Evolutionary conservation across 1,140 invertebrate genomes (phyloP).

Genomic region (Conus ventricosus): DNA sequence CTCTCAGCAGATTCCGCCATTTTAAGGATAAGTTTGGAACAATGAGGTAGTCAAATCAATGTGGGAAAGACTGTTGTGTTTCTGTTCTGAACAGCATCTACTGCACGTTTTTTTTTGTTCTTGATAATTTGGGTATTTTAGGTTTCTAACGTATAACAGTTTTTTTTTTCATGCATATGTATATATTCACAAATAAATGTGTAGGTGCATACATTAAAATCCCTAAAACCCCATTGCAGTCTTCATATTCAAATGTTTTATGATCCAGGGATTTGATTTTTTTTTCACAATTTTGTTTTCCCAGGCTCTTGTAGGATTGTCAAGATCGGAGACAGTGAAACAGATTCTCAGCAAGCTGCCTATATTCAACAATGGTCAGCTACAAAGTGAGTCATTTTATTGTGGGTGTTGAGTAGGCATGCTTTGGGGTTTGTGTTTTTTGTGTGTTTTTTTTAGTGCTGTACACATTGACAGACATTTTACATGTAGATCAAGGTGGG

Average conservation of each 20-base stretch:
- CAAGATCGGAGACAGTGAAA: conserved; percentile 91
- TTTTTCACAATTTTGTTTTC: conserved; percentile 38
- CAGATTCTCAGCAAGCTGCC: conserved; percentile 98
- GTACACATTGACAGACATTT: too few species aligned
- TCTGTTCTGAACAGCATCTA: too few species aligned
- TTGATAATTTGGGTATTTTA: too few species aligned
- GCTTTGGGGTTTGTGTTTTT: not conserved
- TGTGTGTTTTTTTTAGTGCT: not conserved
- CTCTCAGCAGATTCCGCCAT: too few species aligned
- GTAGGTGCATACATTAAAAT: not conserved
- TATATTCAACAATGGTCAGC: conserved; percentile 92
- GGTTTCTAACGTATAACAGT: not conserved
- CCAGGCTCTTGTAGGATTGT: conserved; percentile 91
- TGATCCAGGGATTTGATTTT: too few species aligned
- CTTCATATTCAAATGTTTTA: too few species aligned
- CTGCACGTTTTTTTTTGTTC: too few species aligned
- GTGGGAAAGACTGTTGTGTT: too few species aligned
- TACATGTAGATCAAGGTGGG: not conserved
- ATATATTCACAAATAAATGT: not conserved
- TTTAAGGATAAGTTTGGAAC: too few species aligned
- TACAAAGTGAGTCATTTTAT: conserved; percentile 83
- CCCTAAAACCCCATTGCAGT: too few species aligned
- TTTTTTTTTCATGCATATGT: not conserved
- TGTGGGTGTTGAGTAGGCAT: not conserved
- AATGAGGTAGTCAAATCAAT: too few species aligned